Conservation (phyloP, 2,888 invertebrate species). For the Ornithoptera alexandrae region DNA sequence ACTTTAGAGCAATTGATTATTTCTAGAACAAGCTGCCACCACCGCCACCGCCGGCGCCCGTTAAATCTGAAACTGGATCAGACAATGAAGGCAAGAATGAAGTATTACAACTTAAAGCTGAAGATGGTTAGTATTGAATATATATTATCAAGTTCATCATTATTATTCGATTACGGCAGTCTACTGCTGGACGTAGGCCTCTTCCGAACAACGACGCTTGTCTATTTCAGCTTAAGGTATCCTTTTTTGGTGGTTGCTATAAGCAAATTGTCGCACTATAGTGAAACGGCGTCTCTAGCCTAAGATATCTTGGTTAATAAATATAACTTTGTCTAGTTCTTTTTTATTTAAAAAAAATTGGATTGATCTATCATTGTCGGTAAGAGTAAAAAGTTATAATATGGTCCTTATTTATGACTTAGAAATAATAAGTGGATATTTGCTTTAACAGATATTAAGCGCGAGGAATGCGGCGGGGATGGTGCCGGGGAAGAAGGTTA, state of each 20-base stretch:
- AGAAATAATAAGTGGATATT: background rate
- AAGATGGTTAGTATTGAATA: constrained; percentile 57
- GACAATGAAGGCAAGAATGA: constrained; percentile 66
- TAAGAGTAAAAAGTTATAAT: background rate
- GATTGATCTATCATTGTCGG: background rate
- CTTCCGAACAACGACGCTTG: too few relatives aligned
- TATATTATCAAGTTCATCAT: background rate
- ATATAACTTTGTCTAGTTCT: too few relatives aligned
- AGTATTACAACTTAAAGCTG: constrained; percentile 57
- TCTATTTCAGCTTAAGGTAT: too few relatives aligned
- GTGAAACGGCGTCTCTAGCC: too few relatives aligned
- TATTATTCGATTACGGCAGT: background rate
- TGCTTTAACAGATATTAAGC: constrained; percentile 56
- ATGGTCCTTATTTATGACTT: background rate
- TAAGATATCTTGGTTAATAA: too few relatives aligned
- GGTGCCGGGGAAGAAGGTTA: constrained; percentile 56
- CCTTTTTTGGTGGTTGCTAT: too few relatives aligned
- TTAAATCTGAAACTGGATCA: constrained; percentile 63
- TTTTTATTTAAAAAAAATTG: too few relatives aligned
- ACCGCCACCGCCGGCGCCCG: constrained; percentile 47
- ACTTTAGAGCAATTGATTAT: background rate
- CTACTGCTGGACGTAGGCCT: too few relatives aligned
- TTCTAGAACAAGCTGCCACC: constrained; percentile 56
- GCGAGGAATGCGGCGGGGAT: constrained; percentile 53
- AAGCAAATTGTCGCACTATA: too few relatives aligned